A percentile compares a stretch with the other conserved stretches of the same genome.
phyloP scores from a whole-genome alignment of 2,797 vertebrate species.

The Nyctibius grandis region DNA sequence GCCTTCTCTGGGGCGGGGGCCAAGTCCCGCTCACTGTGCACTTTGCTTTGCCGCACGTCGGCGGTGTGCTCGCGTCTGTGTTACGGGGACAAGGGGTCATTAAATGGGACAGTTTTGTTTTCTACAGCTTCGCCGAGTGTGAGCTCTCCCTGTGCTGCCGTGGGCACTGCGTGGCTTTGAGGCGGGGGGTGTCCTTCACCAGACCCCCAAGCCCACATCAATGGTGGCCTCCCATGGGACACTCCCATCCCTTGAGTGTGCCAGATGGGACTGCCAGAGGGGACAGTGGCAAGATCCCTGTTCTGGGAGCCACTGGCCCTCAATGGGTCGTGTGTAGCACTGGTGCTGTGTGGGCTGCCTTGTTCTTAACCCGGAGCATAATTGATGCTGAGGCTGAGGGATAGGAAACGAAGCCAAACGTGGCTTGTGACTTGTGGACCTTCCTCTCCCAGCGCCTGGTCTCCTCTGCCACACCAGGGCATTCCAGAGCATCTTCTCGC shows the following conservation, averaged over 20 bases:
- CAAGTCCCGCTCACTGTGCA: not conserved
- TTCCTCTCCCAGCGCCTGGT: not conserved
- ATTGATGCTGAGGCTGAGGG: not conserved
- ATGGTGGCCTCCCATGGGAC: fast-evolving
- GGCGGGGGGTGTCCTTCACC: not conserved
- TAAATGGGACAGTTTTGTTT: conserved; percentile 62
- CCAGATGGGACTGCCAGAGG: not conserved
- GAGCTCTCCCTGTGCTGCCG: not conserved
- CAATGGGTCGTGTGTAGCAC: fast-evolving
- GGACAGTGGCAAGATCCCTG: not conserved
- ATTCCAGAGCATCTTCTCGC: not conserved
- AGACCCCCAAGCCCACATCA: not conserved
- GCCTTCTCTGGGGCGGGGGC: not conserved
- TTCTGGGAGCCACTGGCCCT: not conserved
- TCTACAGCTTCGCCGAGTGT: not conserved
- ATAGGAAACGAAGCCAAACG: not conserved
- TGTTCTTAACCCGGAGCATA: not conserved
- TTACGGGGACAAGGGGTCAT: conserved; percentile 33
- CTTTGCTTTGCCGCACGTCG: conserved; percentile 36
- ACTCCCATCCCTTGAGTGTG: fast-evolving
- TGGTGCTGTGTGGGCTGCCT: not conserved
- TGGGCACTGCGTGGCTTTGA: fast-evolving
- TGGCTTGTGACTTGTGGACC: not conserved
- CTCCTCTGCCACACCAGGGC: not conserved
- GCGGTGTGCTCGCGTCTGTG: not conserved